Evolutionary conservation across 1,140 invertebrate genomes (phyloP).

Genomic region (Semibalanus balanoides): DNA sequence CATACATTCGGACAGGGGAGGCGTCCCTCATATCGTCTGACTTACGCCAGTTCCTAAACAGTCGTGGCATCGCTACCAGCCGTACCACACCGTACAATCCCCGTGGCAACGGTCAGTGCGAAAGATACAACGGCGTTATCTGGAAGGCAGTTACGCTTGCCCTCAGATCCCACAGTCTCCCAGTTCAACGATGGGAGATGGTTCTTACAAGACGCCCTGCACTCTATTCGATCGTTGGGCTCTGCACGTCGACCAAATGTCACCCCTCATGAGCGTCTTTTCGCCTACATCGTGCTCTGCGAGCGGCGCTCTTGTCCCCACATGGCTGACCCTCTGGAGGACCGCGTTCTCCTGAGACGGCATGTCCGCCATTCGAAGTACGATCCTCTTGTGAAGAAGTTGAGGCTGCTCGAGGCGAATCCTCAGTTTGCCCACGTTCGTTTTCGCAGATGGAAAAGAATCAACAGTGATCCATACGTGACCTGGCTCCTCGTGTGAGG

Average conservation of each 20-base stretch:
- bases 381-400: neutral
- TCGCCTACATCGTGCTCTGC: too few relatives aligned
- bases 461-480: too few relatives aligned
- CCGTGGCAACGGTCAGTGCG: too few relatives aligned
- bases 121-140: too few relatives aligned
- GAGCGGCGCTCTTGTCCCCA: too few relatives aligned
- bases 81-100: conserved; percentile 10
- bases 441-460: too few relatives aligned
- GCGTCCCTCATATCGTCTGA: too few relatives aligned
- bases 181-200: too few relatives aligned
- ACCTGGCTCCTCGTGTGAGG: too few relatives aligned
- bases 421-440: conserved; percentile 4
- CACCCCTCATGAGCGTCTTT: conserved; percentile 9
- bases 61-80: conserved; percentile 3
- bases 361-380: conserved; percentile 3
- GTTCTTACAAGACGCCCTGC: neutral
- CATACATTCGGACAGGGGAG: too few relatives aligned
- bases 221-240: conserved; percentile 6
- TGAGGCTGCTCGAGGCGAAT: conserved; percentile 7
- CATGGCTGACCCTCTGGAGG: conserved; percentile 3
- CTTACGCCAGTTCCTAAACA: neutral
- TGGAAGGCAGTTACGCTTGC: too few relatives aligned
- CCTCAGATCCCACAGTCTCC: too few relatives aligned
- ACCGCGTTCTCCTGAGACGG: conserved; percentile 5
- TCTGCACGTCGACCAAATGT: conserved; percentile 6